Conservation (phyloP, 2,797 vertebrate genomes). For the Gymnoscopelus braueri region DNA sequence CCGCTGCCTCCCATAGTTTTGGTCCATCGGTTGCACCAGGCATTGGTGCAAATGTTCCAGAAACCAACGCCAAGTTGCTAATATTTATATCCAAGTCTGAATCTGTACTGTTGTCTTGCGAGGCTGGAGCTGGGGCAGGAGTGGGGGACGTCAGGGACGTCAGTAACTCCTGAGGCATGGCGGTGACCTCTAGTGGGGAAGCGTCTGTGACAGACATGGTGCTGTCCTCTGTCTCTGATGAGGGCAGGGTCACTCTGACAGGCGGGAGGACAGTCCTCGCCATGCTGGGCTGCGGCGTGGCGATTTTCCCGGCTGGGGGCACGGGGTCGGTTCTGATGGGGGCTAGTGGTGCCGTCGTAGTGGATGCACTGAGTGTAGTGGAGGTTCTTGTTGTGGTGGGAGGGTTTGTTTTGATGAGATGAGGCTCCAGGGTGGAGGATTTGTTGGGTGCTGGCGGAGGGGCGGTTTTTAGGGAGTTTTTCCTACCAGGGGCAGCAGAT, state of each 20-base stretch:
- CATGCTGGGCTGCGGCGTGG: conserved; percentile 25
- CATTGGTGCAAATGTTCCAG: conserved; percentile 81
- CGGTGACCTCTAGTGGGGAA: conserved; percentile 34
- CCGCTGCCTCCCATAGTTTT: conserved; percentile 76
- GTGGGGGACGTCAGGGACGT: conserved; percentile 39
- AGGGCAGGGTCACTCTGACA: conserved; percentile 1
- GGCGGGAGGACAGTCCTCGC: conserved; percentile 17
- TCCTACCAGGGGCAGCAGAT: conserved; percentile 45
- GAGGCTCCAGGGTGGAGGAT: conserved; percentile 38
- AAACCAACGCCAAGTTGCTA: conserved; percentile 71
- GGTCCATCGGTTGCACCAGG: conserved; percentile 75
- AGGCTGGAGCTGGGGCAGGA: conserved; percentile 17
- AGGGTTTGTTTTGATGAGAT: conserved; percentile 33
- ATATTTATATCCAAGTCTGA: conserved; percentile 44
- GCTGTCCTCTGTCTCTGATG: conserved; percentile 48
- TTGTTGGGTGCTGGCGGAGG: conserved; percentile 63
- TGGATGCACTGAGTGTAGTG: conserved; percentile 24
- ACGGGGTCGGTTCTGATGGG: conserved; percentile 24
- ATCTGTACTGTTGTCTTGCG: conserved; percentile 42
- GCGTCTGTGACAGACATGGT: conserved; percentile 39
- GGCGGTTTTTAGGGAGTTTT: conserved; percentile 56
- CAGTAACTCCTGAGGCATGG: conserved; percentile 14
- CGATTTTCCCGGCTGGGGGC: conserved; percentile 26
- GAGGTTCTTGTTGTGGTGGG: conserved; percentile 28
- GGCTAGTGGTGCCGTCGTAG: conserved; percentile 18